phyloP scores from a whole-genome alignment of 2,113 vertebrate genomes.

The Epinephelus cyanopodus region DNA sequence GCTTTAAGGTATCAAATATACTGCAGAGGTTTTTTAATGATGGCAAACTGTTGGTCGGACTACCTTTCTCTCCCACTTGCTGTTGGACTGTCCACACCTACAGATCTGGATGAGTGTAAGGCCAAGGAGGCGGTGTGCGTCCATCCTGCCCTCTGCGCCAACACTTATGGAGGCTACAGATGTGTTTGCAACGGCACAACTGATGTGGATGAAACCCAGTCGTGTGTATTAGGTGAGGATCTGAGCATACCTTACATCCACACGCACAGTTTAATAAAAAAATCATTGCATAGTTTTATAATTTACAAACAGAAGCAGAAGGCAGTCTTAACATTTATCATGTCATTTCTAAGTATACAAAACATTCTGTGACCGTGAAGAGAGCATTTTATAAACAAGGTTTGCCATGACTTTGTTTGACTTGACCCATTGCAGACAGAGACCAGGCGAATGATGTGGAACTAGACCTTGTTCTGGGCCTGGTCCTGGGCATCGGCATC shows the following conservation, averaged over 20 bases:
- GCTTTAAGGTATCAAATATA: not conserved
- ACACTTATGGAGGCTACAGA: slow-evolving; percentile 87
- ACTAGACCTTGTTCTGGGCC: slow-evolving; percentile 76
- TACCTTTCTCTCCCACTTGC: slow-evolving; percentile 18
- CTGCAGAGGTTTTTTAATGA: not conserved
- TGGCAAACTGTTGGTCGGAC: not conserved
- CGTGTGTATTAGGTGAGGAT: slow-evolving; percentile 80
- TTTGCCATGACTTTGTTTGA: not conserved
- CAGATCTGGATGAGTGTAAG: slow-evolving; percentile 87
- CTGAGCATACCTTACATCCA: not conserved
- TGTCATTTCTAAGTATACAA: not conserved
- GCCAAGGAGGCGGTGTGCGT: slow-evolving; percentile 74
- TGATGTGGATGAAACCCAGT: slow-evolving; percentile 77
- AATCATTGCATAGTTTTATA: not conserved
- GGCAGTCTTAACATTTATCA: not conserved
- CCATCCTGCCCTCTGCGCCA: slow-evolving; percentile 78
- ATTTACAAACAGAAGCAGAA: not conserved
- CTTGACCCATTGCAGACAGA: slow-evolving; percentile 52
- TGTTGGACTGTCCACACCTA: not conserved
- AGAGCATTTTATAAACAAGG: not conserved
- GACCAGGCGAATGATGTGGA: rapidly evolving
- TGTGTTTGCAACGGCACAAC: slow-evolving; percentile 86
- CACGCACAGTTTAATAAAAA: not conserved
- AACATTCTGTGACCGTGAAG: not conserved
- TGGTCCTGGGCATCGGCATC: slow-evolving; percentile 87